Conservation (phyloP, 2,113 vertebrate species). For the Gymnocephalus cernua region DNA sequence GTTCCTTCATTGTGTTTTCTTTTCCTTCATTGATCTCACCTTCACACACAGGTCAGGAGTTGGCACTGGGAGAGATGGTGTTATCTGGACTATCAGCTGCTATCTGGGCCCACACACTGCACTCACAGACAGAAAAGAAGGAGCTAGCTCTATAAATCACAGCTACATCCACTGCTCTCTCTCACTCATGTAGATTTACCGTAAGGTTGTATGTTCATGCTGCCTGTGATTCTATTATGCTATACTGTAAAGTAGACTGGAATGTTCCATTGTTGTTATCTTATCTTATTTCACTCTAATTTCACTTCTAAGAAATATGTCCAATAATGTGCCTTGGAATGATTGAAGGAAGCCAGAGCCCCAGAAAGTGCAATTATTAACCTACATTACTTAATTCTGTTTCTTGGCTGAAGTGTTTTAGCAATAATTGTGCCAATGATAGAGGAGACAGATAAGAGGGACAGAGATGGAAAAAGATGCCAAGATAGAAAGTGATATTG, state of each 20-base stretch:
- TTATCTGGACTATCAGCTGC: constrained; percentile 69
- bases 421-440: neutral
- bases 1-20: constrained; percentile 70
- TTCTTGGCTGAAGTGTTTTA: neutral
- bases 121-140: constrained; percentile 19
- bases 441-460: neutral
- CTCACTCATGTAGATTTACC: neutral
- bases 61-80: constrained; percentile 53
- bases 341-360: too few relatives aligned
- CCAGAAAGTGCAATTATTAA: too few relatives aligned
- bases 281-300: neutral
- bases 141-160: constrained; percentile 11
- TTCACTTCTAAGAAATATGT: neutral
- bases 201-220: neutral
- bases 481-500: neutral
- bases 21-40: constrained; percentile 70
- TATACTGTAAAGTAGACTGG: neutral
- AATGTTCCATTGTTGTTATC: too few relatives aligned
- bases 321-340: neutral
- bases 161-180: neutral
- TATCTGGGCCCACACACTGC: constrained; percentile 65
- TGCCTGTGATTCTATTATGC: neutral
- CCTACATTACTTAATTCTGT: too few relatives aligned
- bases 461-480: too few relatives aligned
- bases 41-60: constrained; percentile 76